Evolutionary conservation across 2,113 vertebrate species (phyloP).

Genomic region (Trichomycterus rosablanca): DNA sequence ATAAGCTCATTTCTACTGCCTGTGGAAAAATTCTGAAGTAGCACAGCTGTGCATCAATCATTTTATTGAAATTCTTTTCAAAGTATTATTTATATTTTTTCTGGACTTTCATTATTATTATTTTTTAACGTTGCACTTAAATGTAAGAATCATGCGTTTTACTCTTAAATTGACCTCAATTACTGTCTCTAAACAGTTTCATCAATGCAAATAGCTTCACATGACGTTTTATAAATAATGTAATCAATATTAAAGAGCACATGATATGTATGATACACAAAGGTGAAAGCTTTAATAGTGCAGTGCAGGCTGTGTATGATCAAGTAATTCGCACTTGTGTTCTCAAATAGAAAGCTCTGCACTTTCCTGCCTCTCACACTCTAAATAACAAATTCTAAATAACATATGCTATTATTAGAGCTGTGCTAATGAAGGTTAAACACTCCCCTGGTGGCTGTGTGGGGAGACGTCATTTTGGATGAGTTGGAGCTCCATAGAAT

Average conservation of each 20-base stretch:
- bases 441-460: too few relatives aligned
- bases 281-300: neutral
- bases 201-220: neutral
- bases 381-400: too few relatives aligned
- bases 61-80: neutral
- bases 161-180: neutral
- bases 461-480: too few relatives aligned
- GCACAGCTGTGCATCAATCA: constrained; percentile 26
- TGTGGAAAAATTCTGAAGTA: constrained; percentile 4
- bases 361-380: too few relatives aligned
- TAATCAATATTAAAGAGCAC: constrained; percentile 9
- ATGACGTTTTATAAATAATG: neutral
- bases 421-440: too few relatives aligned
- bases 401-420: too few relatives aligned
- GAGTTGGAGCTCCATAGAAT: too few relatives aligned
- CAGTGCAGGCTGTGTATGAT: too few relatives aligned
- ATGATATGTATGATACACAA: neutral
- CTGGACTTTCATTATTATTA: neutral
- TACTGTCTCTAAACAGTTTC: neutral
- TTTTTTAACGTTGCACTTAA: constrained; percentile 43
- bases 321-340: too few relatives aligned
- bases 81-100: constrained; percentile 8
- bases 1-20: too few relatives aligned
- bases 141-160: neutral
- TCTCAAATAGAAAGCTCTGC: too few relatives aligned